Base-by-base conservation (phyloP, 1,140 invertebrate genomes). In the Leucophenga varia region DNA sequence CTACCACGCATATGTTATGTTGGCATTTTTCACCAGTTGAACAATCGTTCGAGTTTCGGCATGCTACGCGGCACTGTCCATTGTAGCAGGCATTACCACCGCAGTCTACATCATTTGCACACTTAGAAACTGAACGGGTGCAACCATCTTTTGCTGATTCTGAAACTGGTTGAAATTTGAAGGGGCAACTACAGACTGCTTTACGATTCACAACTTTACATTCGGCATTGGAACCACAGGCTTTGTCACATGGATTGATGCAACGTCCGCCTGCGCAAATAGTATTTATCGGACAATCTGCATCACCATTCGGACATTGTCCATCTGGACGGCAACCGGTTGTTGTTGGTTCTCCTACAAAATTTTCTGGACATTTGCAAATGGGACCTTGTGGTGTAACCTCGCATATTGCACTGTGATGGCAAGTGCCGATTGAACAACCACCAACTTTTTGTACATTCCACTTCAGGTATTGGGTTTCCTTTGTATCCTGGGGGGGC, bases 21-120 rank as follows among this genome's bases (percentile, higher is more conserved):
- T 85, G 73, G 71, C 92, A 95, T 59, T 82, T 80, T 70, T 95
- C 91, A 22, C 87, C 89, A 14, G 74, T 59, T 8, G 88, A 86
- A 74, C 93, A 95, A 59, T 95, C 90, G 37, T 81, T 80, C 12
- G 82, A 77, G 58, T 86, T 84, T 41, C 85, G 81, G 63, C 93
- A 95, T 1, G 90, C 87, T 13, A 86, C 84, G 76, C 86, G 85
- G 64, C 93, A 95, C 65, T 93, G 87, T 20, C 86, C 87, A 61
- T 89, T 86, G 8, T 86, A 80, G 70, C 92, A 95, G 35, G 89
- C 77, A 48, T 86, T 84, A 43, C 84, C 85, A 14, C 80, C 79
- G 64, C 91, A 95, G 44, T 94, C 89, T 6, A 79, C 57, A 71
- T 93, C 90, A n/a, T 76, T 79, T 1, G 56, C 57, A 64, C 91